A percentile compares a stretch with the other conserved stretches of the same genome.
Evolutionary conservation across 2,797 vertebrate genomes (phyloP).

Genomic region (Oophaga sylvatica): DNA sequence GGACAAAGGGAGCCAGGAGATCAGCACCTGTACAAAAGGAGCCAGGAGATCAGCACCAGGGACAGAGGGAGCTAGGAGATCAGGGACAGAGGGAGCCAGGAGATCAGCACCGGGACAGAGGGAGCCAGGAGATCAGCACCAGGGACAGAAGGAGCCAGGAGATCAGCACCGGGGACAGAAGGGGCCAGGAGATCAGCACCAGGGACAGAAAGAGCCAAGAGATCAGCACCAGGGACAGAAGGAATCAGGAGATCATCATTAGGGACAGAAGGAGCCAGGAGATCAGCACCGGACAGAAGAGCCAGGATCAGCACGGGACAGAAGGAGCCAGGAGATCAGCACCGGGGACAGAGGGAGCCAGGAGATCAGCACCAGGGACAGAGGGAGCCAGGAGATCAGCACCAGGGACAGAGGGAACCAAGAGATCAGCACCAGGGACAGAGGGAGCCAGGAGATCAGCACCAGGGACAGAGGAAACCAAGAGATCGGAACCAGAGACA

Average conservation of each 20-base stretch:
- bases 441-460: neutral
- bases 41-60: neutral
- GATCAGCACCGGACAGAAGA: too few species aligned
- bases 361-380: neutral
- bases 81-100: neutral
- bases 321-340: too few species aligned
- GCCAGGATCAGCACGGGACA: neutral
- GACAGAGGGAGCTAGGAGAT: neutral
- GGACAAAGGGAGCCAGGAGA: neutral
- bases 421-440: neutral
- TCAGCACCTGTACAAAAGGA: neutral
- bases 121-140: neutral
- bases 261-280: too few species aligned
- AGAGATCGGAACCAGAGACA: too few species aligned
- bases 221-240: too few species aligned
- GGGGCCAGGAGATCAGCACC: neutral
- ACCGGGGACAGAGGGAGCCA: too few species aligned
- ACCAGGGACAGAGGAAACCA: neutral
- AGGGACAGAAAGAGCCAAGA: neutral
- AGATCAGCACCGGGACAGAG: neutral
- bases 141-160: neutral
- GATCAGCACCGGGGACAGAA: neutral
- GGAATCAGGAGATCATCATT: too few species aligned
- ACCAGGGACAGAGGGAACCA: neutral
- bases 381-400: neutral